phyloP scores from a whole-genome alignment of 2,797 vertebrate species.

The Todus mexicanus region DNA sequence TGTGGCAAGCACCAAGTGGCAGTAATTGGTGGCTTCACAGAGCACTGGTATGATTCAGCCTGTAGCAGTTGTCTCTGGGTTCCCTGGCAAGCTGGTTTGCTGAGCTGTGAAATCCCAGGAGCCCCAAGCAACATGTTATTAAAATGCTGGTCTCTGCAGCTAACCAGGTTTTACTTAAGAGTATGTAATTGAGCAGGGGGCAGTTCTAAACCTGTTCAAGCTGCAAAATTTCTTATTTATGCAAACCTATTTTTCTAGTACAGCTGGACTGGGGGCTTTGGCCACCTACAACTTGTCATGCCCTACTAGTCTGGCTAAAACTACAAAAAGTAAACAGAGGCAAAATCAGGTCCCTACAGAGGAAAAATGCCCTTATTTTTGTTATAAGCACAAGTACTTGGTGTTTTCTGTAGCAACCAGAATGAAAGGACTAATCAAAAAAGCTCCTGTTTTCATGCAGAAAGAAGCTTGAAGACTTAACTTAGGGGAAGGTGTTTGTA shows the following conservation, averaged over 20 bases:
- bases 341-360: background rate
- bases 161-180: background rate
- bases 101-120: background rate
- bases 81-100: background rate
- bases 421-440: background rate
- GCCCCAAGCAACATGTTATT: background rate
- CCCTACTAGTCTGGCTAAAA: background rate
- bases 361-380: background rate
- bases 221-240: background rate
- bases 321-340: background rate
- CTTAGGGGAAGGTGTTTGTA: too few species aligned
- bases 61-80: background rate
- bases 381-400: background rate
- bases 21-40: background rate
- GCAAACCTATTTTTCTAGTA: background rate
- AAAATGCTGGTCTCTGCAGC: background rate
- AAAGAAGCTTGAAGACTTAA: background rate
- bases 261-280: background rate
- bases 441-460: background rate
- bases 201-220: background rate
- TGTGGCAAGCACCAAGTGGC: background rate
- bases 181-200: background rate
- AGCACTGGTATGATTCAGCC: background rate
- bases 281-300: background rate
- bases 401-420: background rate